Conservation (phyloP, 1,140 invertebrate genomes). For the Diorhabda elongata region DNA sequence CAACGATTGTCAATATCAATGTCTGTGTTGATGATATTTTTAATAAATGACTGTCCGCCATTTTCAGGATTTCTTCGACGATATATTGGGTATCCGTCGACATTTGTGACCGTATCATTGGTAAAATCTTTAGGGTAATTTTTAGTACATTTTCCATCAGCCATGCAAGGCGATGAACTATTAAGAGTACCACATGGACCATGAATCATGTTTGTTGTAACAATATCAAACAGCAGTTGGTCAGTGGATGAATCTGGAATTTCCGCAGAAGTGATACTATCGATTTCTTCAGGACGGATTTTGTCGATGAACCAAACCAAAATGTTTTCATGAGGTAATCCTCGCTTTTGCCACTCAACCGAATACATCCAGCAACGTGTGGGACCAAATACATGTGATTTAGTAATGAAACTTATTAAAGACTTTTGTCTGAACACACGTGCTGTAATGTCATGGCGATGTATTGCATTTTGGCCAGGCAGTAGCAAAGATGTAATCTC, state of each 20-base stretch:
- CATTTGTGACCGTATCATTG: neutral
- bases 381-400: slow-evolving; percentile 38
- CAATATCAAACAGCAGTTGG: slow-evolving; percentile 41
- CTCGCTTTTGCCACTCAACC: slow-evolving; percentile 51
- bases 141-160: neutral
- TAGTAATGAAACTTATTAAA: slow-evolving; percentile 37
- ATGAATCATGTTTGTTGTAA: no score
- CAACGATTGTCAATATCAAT: neutral
- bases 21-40: neutral
- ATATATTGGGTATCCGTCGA: neutral
- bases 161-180: neutral
- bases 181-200: neutral
- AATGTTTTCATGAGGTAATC: slow-evolving; percentile 50
- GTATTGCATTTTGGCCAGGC: slow-evolving; percentile 41
- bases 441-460: slow-evolving; percentile 47
- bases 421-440: slow-evolving; percentile 44
- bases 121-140: neutral
- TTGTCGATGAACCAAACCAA: slow-evolving; percentile 48
- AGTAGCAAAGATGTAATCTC: slow-evolving; percentile 45
- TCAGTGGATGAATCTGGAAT: slow-evolving; percentile 50
- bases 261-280: slow-evolving; percentile 53
- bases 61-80: no score
- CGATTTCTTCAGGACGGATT: slow-evolving; percentile 47
- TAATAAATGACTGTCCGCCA: neutral
- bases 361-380: slow-evolving; percentile 47